phyloP scores from a whole-genome alignment of 1,140 invertebrate genomes.

The Zophobas morio region DNA sequence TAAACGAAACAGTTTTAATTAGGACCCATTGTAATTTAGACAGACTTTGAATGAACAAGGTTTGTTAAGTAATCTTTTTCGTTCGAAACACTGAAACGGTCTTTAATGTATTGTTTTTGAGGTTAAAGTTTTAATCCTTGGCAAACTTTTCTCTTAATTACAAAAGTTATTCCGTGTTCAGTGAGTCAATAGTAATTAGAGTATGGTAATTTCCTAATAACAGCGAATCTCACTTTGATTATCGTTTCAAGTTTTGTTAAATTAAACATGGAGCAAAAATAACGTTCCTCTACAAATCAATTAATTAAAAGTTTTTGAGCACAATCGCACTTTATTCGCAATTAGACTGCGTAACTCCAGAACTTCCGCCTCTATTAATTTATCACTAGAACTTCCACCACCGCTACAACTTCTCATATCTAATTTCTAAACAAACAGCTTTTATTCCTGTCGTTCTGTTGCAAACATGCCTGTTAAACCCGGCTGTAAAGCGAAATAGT shows the following conservation, averaged over 20 bases:
- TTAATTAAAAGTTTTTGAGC: constrained; percentile 6
- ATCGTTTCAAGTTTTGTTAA: neutral
- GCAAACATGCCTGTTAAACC: constrained; percentile 7
- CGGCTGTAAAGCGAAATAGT: constrained; percentile 28
- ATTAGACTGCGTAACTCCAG: constrained; percentile 1
- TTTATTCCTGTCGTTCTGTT: constrained; percentile 11
- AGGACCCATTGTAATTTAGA: no score
- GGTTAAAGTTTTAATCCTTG: constrained; percentile 27
- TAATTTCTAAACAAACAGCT: constrained; percentile 32
- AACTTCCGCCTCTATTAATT: constrained; percentile 1
- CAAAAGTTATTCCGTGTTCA: constrained; percentile 44
- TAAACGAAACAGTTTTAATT: no score
- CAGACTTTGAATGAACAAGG: no score
- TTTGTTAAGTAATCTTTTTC: neutral
- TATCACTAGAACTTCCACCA: neutral
- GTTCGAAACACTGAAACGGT: neutral
- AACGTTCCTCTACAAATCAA: neutral
- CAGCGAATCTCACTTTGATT: neutral
- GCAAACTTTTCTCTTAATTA: constrained; percentile 47
- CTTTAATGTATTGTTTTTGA: constrained; percentile 22
- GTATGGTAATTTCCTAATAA: constrained; percentile 43
- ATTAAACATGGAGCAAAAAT: no score
- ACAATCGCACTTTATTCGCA: neutral
- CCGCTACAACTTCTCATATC: neutral
- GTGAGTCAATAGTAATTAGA: constrained; percentile 47